Evolutionary conservation across 2,888 invertebrate species (phyloP), one percentile per base, ranked within the genome.

Genomic region (Melipona bicolor): DNA sequence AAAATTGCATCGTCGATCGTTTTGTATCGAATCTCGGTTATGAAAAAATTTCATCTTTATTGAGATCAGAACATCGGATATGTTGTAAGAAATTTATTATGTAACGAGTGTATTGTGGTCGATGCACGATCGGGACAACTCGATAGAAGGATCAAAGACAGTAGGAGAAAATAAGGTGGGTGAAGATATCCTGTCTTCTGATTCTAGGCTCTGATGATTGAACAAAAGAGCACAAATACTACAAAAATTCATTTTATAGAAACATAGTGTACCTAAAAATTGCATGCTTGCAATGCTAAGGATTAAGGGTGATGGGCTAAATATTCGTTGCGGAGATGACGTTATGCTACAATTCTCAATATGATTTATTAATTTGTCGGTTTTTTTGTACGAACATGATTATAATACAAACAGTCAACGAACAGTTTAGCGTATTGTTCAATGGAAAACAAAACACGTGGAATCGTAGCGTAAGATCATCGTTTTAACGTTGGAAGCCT

Each of bases 281-380:
- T 93, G 94, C 94, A 94, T 94, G 94, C 90, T 91, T 93, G 90
- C 90, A 88, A 92, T 91, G 92, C 91, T 92, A 91, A 90, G 90
- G 89, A 91, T 88, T 91, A 89, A 91, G 90, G 94, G 94, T 94
- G 93, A 92, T 92, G 94, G 94, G 92, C 90, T 86, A 83, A 88
- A 87, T 87, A 85, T 82, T 80, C 83, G 67, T 86, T 81, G 75
- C 72, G n/a, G 52, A 69, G 69, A 76, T 68, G 65, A 76, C 52
- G 54, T 83, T 79, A 49, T 32, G 83, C 65, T 69, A 73, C 49
- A 72, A 83, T 74, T 71, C 73, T 49, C 50, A 4, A 24, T 68
- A n/a, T 50, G n/a, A 5, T 62, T 17, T 43, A n/a, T 52, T 62
- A 0, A 49, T 21, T 9, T 27, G 27, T 52, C 15, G 5, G 21